Base-by-base conservation (phyloP, 2,888 invertebrate species). In the Cheilosia variabilis region DNA sequence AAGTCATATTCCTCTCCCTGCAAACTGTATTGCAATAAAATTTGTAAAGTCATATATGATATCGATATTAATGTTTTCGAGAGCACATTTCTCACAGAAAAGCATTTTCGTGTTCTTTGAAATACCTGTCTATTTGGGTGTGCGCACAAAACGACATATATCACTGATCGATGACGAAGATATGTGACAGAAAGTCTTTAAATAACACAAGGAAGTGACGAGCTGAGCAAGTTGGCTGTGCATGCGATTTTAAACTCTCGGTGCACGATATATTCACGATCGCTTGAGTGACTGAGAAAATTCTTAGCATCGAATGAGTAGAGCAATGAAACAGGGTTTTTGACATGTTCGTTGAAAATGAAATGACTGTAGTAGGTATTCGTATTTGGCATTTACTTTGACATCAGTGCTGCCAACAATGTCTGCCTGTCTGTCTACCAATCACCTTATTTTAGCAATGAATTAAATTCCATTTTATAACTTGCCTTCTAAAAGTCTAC, bases 161-260 rank as follows among this genome's bases (percentile, higher is more conserved):
- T 24, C 22, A 2, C 27, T 52, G 60, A 60, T 71, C 17, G 60
- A 52, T 60, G 60, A 71, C 50, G 50, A 19, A 19, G 15, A 27
- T 15, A 50, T 9, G 24, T 60, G 71, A 60, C 27, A 13, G 71
- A 41, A 52, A 7, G 41, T 58, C 71, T 71, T 58, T 52, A 71
- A 71, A 71, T 71, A 71, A 41, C 37, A 34, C 4, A 6, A 37
- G 19, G 65, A n/a, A 24, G 41, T 24, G 52, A 37, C 15, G 0
- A 41, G 5, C 17, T 10, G 6, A 24, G 2, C 2, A 31, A 45
- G 17, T 60, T 60, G 9, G 9, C 17, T 13, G 17, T 31, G 13
- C 62, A 62, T 62, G 24, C 15, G n/a, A 5, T 3, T 9, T 50
- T 50, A 13, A 22, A 50, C 50, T 22, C 50, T 3, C 50, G 4